These are phyloP conservation scores for Mesitornis unicolor DNA, from an alignment of 2,113 vertebrate genomes.

Conservation along the genomic window DNA sequence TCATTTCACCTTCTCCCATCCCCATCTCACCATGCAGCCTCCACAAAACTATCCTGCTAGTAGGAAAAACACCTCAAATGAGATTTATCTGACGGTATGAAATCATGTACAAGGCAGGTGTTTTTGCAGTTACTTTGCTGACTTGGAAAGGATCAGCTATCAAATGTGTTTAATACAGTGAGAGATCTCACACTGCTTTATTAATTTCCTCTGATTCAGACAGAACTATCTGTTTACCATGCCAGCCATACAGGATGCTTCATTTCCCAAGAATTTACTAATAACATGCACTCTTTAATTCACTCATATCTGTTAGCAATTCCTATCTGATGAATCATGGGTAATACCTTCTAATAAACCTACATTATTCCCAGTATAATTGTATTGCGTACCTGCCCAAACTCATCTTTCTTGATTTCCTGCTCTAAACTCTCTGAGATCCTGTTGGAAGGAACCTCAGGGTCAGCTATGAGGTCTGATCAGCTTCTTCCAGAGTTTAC, in stretches of 20 bases:
- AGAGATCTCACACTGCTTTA: background rate
- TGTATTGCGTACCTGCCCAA: background rate
- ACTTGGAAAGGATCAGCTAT: background rate
- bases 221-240: conserved; percentile 37
- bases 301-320: conserved; percentile 38
- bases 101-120: background rate
- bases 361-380: conserved; percentile 1
- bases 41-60: background rate
- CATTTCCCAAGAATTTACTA: background rate
- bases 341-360: background rate
- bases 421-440: background rate
- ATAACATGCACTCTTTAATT: background rate
- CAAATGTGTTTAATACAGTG: background rate
- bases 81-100: background rate
- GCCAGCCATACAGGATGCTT: conserved; percentile 8
- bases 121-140: background rate
- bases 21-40: background rate
- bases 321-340: conserved; percentile 42
- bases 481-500: background rate
- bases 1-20: background rate
- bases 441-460: background rate
- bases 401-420: background rate
- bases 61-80: background rate
- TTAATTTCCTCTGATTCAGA: conserved; percentile 5
- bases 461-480: background rate